Conservation (phyloP, 2,113 vertebrate genomes). For the Bucco capensis region DNA sequence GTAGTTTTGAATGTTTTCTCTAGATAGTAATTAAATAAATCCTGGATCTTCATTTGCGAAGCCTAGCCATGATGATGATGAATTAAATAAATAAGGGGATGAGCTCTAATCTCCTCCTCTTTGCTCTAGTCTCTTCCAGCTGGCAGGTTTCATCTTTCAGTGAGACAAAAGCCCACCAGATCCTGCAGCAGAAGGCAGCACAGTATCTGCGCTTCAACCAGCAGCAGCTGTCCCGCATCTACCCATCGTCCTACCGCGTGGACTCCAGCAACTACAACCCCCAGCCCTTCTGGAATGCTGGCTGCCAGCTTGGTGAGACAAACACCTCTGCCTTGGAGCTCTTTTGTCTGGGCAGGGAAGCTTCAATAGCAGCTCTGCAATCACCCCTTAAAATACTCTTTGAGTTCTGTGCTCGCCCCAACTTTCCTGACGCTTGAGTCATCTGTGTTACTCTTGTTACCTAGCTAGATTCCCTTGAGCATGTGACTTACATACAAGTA, state of each 20-base stretch:
- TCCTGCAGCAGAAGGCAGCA: conserved; percentile 88
- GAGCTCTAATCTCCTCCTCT: not conserved
- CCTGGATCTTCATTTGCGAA: too few species aligned
- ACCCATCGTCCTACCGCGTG: conserved; percentile 93
- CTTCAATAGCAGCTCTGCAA: not conserved
- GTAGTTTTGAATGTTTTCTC: not conserved
- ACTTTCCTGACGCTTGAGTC: not conserved
- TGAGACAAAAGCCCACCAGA: conserved; percentile 93
- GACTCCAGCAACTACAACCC: conserved; percentile 99
- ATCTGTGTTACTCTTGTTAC: not conserved
- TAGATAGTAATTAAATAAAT: not conserved
- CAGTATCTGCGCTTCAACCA: conserved; percentile 92
- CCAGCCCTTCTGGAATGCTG: conserved; percentile 95
- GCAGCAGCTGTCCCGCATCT: conserved; percentile 91
- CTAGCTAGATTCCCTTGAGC: not conserved
- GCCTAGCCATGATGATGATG: too few species aligned
- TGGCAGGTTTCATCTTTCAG: conserved; percentile 98
- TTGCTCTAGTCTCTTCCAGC: conserved; percentile 77
- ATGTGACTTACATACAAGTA: not conserved
- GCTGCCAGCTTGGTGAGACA: conserved; percentile 95
- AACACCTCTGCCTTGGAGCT: too few species aligned
- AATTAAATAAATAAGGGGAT: not conserved
- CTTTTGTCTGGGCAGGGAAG: not conserved
- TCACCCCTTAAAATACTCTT: not conserved
- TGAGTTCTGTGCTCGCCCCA: not conserved